Evolutionary conservation across 2,888 invertebrate species (phyloP).

Genomic region (Ochropacha duplaris): DNA sequence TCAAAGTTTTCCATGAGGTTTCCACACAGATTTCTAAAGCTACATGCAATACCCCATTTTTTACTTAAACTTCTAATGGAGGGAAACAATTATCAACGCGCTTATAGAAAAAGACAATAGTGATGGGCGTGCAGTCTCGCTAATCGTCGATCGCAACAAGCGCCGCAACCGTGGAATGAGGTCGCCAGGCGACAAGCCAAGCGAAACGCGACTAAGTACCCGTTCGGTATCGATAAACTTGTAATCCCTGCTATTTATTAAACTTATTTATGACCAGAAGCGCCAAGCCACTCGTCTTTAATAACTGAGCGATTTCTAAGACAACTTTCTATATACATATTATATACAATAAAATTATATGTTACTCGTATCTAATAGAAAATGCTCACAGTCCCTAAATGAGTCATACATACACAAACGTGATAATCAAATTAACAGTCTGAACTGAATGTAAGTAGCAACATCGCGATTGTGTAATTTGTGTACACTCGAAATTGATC

Average conservation of each 20-base stretch:
- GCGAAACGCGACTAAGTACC: conserved; percentile 46
- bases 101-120: conserved; percentile 63
- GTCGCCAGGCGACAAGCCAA: conserved; percentile 55
- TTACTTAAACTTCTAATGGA: conserved; percentile 19
- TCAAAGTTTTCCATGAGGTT: too few species aligned
- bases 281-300: conserved; percentile 14
- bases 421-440: conserved; percentile 25
- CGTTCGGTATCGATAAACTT: conserved; percentile 57
- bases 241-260: conserved; percentile 34
- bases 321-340: background rate
- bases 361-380: too few species aligned
- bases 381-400: background rate
- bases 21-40: too few species aligned
- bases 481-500: conserved; percentile 40
- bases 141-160: conserved; percentile 62
- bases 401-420: conserved; percentile 16
- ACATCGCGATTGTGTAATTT: conserved; percentile 42
- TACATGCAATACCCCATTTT: too few species aligned
- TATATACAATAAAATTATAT: background rate
- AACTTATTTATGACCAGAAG: conserved; percentile 19
- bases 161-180: conserved; percentile 59
- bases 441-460: conserved; percentile 11
- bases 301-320: background rate
- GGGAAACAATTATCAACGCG: conserved; percentile 40
- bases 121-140: conserved; percentile 58